A percentile compares a stretch with the other conserved stretches of the same genome.
phyloP scores from a whole-genome alignment of 1,140 invertebrate genomes.

The Drosophila orena region DNA sequence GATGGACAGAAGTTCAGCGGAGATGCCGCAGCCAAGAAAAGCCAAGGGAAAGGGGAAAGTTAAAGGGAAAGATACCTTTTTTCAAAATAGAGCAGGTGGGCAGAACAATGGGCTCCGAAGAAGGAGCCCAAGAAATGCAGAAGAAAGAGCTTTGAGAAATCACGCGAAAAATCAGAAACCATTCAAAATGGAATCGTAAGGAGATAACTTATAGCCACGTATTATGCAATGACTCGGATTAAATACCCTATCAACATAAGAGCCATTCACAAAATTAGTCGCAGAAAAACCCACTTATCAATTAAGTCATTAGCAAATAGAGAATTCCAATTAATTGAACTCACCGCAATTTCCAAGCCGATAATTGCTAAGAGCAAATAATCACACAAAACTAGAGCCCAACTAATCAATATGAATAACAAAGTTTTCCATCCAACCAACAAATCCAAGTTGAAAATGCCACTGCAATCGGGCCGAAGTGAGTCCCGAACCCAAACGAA shows the following conservation, averaged over 20 bases:
- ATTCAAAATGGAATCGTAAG: not conserved
- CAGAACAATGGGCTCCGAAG: conserved; percentile 6
- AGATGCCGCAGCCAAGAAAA: not conserved
- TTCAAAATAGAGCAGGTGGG: conserved; percentile 25
- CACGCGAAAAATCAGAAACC: not conserved
- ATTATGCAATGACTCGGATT: not conserved
- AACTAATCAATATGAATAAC: conserved; percentile 25
- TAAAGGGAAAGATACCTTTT: conserved; percentile 6
- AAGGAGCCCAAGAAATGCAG: not conserved
- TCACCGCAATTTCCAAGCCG: not conserved
- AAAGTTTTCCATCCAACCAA: conserved; percentile 2
- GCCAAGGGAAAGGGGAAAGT: not conserved
- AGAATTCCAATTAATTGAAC: not conserved
- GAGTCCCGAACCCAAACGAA: not conserved
- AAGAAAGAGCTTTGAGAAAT: conserved; percentile 1
- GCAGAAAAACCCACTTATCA: no score
- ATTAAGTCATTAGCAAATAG: not conserved
- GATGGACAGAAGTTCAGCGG: conserved; percentile 15
- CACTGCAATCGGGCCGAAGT: conserved; percentile 12
- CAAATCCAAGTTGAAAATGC: conserved; percentile 25
- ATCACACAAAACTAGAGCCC: not conserved
- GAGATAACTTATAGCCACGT: not conserved
- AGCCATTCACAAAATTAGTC: not conserved
- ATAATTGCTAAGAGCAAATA: conserved; percentile 4
- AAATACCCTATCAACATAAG: not conserved